These are phyloP conservation scores for Gymnoscopelus braueri DNA, from an alignment of 2,797 vertebrate species.

Conservation along the genomic window DNA sequence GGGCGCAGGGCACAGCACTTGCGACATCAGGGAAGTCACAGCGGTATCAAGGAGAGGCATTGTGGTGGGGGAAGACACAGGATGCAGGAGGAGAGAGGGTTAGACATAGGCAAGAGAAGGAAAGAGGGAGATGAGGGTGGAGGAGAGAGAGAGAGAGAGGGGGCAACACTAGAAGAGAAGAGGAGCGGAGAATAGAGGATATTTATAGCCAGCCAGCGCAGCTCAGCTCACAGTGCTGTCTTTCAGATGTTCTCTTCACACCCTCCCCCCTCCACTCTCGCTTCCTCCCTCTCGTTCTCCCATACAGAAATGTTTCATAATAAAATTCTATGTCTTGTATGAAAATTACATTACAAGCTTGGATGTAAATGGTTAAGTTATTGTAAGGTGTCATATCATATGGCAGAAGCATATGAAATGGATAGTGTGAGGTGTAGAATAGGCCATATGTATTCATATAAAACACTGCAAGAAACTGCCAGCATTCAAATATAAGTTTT, in stretches of 20 bases:
- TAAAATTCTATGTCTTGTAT: too few species aligned
- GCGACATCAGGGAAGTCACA: constrained; percentile 17
- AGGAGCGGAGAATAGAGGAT: constrained; percentile 47
- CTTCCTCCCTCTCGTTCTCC: constrained; percentile 18
- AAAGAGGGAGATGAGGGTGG: constrained; percentile 12
- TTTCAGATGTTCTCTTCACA: constrained; percentile 45
- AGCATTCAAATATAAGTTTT: too few species aligned
- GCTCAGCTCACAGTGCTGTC: constrained; percentile 48
- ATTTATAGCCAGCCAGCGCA: constrained; percentile 63
- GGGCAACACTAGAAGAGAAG: constrained; percentile 45
- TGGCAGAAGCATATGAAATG: too few species aligned
- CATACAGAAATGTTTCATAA: too few species aligned
- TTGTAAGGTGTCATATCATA: too few species aligned
- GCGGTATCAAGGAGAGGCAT: constrained; percentile 17
- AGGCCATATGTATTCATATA: too few species aligned
- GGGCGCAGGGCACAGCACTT: background rate
- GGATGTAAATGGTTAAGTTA: too few species aligned
- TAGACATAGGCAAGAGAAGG: background rate
- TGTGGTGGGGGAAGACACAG: constrained; percentile 10
- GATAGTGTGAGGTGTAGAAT: too few species aligned
- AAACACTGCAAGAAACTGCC: too few species aligned
- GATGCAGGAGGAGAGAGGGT: background rate
- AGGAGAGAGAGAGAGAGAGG: constrained; percentile 20
- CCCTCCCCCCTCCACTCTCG: constrained; percentile 23
- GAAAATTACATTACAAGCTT: too few species aligned